Evolutionary conservation across 2,113 vertebrate species (phyloP).

Genomic region (Eolophus roseicapilla): DNA sequence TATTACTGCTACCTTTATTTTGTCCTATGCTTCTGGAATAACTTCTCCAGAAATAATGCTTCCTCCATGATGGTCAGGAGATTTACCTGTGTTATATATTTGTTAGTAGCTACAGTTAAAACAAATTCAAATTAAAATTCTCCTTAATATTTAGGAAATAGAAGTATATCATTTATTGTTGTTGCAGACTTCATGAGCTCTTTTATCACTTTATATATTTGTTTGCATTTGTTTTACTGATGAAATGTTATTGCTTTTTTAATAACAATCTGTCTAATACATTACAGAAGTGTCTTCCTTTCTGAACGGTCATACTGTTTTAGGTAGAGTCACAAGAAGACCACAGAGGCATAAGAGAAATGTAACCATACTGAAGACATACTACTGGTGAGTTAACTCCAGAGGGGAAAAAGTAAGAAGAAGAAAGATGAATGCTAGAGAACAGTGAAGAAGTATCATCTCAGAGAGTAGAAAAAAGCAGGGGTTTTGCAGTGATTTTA

Average conservation of each 20-base stretch:
- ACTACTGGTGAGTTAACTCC: neutral
- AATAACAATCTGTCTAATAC: neutral
- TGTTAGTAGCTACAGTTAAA: neutral
- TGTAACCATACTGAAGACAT: neutral
- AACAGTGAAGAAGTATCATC: neutral
- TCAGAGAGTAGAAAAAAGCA: neutral
- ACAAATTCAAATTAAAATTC: neutral
- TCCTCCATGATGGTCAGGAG: neutral
- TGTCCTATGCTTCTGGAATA: neutral
- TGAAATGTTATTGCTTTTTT: neutral
- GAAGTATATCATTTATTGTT: neutral
- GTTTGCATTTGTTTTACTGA: neutral
- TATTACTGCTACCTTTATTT: neutral
- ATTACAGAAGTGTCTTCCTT: neutral
- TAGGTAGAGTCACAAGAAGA: neutral
- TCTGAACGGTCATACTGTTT: neutral
- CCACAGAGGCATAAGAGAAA: neutral
- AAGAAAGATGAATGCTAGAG: neutral
- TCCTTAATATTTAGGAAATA: neutral
- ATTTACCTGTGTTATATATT: neutral
- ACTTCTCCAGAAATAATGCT: neutral
- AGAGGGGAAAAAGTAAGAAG: neutral
- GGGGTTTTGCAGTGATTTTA: fast-evolving
- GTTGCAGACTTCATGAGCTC: neutral
- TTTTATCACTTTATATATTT: neutral